Conservation (phyloP, 1,140 invertebrate species). For the Heliconius congener region DNA sequence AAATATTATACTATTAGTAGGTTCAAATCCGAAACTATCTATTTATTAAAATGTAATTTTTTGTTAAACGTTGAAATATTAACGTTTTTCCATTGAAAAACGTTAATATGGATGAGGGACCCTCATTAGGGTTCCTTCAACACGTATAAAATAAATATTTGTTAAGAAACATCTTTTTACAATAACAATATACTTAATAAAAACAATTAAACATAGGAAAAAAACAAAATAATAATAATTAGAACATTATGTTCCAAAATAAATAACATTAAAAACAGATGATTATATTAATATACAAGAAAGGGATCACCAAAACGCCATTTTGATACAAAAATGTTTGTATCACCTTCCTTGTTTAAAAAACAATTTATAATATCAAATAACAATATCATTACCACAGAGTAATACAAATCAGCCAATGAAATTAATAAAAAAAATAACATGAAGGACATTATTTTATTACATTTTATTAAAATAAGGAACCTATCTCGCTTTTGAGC, state of each 20-base stretch:
- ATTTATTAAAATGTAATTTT: too few relatives aligned
- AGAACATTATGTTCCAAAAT: conserved; percentile 1
- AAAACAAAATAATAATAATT: background rate
- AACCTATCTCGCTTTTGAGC: background rate
- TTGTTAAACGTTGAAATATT: too few relatives aligned
- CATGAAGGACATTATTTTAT: too few relatives aligned
- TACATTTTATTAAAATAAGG: background rate
- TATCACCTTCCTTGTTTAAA: conserved; percentile 48
- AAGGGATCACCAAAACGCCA: conserved; percentile 54
- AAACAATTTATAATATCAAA: background rate
- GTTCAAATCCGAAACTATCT: too few relatives aligned
- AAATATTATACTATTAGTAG: too few relatives aligned
- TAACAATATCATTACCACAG: too few relatives aligned
- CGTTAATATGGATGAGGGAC: too few relatives aligned
- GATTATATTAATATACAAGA: conserved; percentile 40
- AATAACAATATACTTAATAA: background rate
- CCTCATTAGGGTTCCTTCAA: background rate
- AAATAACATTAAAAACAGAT: conserved; percentile 19
- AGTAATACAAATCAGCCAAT: too few relatives aligned
- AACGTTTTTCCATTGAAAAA: too few relatives aligned
- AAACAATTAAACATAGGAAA: background rate
- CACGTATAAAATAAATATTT: background rate
- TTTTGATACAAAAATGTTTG: conserved; percentile 59
- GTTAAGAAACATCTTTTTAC: background rate
- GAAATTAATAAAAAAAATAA: too few relatives aligned